Percentiles rank a stretch among this genome's conserved stretches.
phyloP scores from a whole-genome alignment of 2,113 vertebrate species.

The Oxygymnocypris stewartii region DNA sequence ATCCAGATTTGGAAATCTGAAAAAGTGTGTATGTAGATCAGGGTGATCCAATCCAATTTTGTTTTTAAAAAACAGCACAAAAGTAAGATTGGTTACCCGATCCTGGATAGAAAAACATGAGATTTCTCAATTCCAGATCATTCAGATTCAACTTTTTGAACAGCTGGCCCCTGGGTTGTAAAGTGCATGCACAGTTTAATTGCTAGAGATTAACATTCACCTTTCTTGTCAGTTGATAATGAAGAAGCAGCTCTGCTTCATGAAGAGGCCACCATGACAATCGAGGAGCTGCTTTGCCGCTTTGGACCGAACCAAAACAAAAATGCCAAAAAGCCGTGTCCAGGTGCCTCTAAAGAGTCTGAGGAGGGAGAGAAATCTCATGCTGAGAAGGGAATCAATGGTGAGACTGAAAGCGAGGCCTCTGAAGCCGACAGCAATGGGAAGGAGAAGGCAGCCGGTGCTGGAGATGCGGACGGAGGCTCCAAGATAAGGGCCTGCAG shows the following conservation, averaged over 20 bases:
- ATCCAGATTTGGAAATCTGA: too few relatives aligned
- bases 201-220: background rate
- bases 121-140: too few relatives aligned
- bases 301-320: constrained; percentile 91
- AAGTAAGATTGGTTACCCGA: too few relatives aligned
- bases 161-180: background rate
- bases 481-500: constrained; percentile 72
- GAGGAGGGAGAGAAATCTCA: constrained; percentile 62
- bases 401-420: constrained; percentile 79
- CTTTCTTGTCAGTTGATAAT: constrained; percentile 86
- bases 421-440: constrained; percentile 71
- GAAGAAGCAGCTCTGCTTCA: constrained; percentile 95
- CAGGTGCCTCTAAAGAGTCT: constrained; percentile 51
- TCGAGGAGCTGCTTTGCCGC: constrained; percentile 93
- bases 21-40: too few relatives aligned
- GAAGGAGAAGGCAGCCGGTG: constrained; percentile 67
- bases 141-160: too few relatives aligned
- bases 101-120: too few relatives aligned
- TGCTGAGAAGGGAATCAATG: constrained; percentile 80
- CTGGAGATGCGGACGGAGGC: constrained; percentile 33
- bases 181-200: background rate
- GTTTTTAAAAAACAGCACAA: too few relatives aligned
- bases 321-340: constrained; percentile 69
- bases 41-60: too few relatives aligned
- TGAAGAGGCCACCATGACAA: constrained; percentile 98